phyloP scores from a whole-genome alignment of 2,888 invertebrate species.

The Toxonevra muliebris region DNA sequence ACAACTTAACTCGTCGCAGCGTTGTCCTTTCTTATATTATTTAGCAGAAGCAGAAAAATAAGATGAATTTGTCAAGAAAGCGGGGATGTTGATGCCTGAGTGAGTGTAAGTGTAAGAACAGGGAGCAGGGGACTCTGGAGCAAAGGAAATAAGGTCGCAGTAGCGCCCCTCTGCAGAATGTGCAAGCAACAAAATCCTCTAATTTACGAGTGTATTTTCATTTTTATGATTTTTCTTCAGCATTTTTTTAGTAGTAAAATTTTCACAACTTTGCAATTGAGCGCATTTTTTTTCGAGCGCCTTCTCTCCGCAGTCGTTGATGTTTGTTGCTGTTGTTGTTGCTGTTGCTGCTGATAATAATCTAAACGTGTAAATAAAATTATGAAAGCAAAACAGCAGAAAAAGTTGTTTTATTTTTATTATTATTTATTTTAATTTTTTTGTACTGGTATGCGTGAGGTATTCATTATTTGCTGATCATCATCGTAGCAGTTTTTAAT shows the following conservation, averaged over 20 bases:
- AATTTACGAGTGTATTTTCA: slow-evolving; percentile 39
- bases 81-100: not conserved
- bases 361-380: slow-evolving; percentile 27
- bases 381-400: slow-evolving; percentile 6
- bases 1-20: slow-evolving; percentile 54
- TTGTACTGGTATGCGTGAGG: not conserved
- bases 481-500: slow-evolving; percentile 12
- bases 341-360: slow-evolving; percentile 13
- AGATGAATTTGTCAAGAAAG: slow-evolving; percentile 19
- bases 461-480: not conserved
- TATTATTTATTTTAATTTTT: not conserved
- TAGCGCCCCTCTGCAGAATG: not conserved
- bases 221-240: no score
- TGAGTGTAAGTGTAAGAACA: not conserved
- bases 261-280: not conserved
- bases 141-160: not conserved
- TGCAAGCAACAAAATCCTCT: slow-evolving; percentile 36
- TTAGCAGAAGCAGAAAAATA: not conserved
- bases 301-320: slow-evolving; percentile 4
- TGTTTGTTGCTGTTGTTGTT: not conserved
- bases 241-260: no score
- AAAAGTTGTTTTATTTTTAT: slow-evolving; percentile 11
- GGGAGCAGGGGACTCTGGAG: slow-evolving; percentile 9
- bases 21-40: no score
- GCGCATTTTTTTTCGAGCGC: slow-evolving; percentile 9